These are phyloP conservation scores for Vireo griseus DNA, from an alignment of 2,797 vertebrate genomes.

Conservation along the genomic window DNA sequence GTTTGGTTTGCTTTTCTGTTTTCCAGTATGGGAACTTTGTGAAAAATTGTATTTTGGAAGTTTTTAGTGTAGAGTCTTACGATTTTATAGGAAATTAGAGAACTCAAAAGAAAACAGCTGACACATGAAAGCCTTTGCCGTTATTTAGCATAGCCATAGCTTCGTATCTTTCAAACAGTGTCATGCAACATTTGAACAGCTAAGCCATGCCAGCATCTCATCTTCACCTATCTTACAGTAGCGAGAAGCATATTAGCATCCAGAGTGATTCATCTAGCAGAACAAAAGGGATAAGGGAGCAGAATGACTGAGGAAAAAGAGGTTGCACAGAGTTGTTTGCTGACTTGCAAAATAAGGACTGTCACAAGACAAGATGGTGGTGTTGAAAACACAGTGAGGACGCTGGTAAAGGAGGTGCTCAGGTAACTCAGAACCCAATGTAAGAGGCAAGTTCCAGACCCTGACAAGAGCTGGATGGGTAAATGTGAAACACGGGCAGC, in stretches of 20 bases:
- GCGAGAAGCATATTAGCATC: neutral
- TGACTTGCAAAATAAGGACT: neutral
- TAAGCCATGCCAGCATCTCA: neutral
- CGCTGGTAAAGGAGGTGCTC: neutral
- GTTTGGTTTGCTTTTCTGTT: neutral
- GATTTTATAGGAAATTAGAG: neutral
- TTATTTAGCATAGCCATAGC: neutral
- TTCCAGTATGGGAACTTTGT: neutral
- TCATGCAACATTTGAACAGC: neutral
- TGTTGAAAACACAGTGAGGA: neutral
- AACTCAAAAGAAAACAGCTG: neutral
- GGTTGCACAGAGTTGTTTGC: neutral
- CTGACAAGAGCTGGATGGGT: neutral
- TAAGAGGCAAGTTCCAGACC: neutral
- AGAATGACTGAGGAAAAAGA: neutral
- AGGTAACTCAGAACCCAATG: fast-evolving
- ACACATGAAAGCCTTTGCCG: slow-evolving; percentile 14
- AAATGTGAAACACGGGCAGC: neutral
- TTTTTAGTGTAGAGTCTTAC: neutral
- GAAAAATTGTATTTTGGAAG: neutral
- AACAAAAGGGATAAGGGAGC: neutral
- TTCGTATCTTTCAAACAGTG: neutral
- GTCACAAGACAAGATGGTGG: neutral
- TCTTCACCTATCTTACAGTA: neutral
- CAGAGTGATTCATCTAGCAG: neutral